Base-by-base conservation (phyloP, 2,888 invertebrate species). In the Flexamia atlantica region DNA sequence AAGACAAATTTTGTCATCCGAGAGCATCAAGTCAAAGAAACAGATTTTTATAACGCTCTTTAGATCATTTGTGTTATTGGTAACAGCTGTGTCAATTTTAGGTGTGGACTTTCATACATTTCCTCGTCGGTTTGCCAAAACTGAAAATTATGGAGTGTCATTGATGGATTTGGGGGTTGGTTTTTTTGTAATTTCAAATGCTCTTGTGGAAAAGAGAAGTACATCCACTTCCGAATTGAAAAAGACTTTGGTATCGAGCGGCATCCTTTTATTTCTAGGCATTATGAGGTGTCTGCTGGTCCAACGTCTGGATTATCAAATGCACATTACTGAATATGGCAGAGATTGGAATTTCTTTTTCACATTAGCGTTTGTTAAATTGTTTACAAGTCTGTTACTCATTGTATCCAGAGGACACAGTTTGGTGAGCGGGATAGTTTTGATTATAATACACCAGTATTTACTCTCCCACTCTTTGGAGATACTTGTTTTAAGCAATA, bases 321-420 rank as follows among this genome's bases (percentile, higher is more conserved):
- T 96, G 88, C 96, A 97, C 90, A 93, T 96, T 0, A 94, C 95
- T 0, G 99, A 99, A 90, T 99, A 99, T 91, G 99, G 99, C 0
- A 93, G 95, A 0, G 99, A 99, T 90, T 98, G 99, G 97, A 99
- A 99, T 90, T 99, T 99, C 90, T 99, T 99, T 90, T 95, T 98
- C 87, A 99, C 98, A 0, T 90, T 99, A 83, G 97, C 97, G 2
- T 90, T 95, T 60, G 95, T 97, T 23, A 97, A 97, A 90, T 89
- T 97, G 0, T 88, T 95, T 28, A 94, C 95, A 53, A 93, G 94
- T 0, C 86, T 94, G 10, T 88, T 95, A 57, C 90, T 95, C 68
- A 92, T 90, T 76, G 89, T 92, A 12, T 89, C 92, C 0, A 89
- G 91, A 53, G 72, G 32, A 14, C 14, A 46, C 20, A 70, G 42